Evolutionary conservation across 1,140 invertebrate species (phyloP).

Genomic region (Penaeus vannamei): DNA sequence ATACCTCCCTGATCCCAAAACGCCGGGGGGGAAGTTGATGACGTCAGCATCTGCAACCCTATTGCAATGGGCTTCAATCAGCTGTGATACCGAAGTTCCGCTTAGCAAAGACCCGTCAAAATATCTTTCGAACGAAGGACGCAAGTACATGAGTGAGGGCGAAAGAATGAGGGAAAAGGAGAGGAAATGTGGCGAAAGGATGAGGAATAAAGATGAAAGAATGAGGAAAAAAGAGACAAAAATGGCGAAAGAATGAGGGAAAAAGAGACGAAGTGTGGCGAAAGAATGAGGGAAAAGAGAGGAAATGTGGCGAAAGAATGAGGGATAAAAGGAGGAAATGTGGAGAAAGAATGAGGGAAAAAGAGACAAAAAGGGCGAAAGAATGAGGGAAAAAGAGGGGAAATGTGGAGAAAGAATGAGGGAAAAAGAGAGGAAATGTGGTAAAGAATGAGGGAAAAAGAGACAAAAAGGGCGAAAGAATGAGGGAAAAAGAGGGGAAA

Average conservation of each 20-base stretch:
- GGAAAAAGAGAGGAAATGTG: neutral
- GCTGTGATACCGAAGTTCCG: no score
- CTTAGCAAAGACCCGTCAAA: neutral
- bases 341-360: neutral
- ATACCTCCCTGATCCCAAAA: no score
- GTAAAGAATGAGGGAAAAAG: neutral
- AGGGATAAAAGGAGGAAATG: neutral
- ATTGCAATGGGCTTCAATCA: no score
- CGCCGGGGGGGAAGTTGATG: no score
- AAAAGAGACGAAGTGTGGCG: neutral
- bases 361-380: slow-evolving; percentile 17
- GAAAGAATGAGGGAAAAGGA: neutral
- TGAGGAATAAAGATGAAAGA: neutral
- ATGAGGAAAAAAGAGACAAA: neutral
- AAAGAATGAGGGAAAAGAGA: neutral
- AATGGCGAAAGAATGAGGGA: neutral
- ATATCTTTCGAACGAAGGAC: no score
- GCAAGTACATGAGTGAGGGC: neutral
- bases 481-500: neutral
- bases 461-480: neutral
- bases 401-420: no score
- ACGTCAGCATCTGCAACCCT: no score
- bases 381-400: slow-evolving; percentile 29
- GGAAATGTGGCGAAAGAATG: neutral
- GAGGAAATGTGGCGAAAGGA: neutral